phyloP scores from a whole-genome alignment of 2,797 vertebrate species.

The Sebastes wilsoni region DNA sequence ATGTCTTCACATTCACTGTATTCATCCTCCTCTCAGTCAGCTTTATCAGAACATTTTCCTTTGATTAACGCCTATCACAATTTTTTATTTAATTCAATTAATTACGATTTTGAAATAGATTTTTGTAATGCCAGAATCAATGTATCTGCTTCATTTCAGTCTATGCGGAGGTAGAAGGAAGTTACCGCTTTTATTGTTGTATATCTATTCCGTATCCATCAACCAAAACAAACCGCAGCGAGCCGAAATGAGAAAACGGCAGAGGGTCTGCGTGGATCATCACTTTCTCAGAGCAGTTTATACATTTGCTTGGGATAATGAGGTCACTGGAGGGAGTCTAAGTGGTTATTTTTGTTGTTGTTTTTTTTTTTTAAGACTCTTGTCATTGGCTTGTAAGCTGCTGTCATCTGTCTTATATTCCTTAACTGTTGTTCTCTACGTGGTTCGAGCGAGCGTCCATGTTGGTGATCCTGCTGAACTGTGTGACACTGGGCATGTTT shows the following conservation, averaged over 20 bases:
- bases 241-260: no score
- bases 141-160: neutral
- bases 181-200: no score
- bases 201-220: no score
- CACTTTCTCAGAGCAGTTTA: slow-evolving; percentile 4
- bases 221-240: no score
- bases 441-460: slow-evolving; percentile 98
- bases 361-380: neutral
- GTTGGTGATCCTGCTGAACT: slow-evolving; percentile 99
- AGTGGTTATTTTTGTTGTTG: neutral
- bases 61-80: no score
- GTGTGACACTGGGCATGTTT: slow-evolving; percentile 98
- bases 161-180: no score
- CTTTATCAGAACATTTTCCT: neutral
- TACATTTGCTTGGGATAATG: slow-evolving; percentile 20
- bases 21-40: neutral
- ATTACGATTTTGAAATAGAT: no score
- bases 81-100: no score
- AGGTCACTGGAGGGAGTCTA: slow-evolving; percentile 47
- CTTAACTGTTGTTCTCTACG: slow-evolving; percentile 81
- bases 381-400: neutral
- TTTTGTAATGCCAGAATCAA: no score
- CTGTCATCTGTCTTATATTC: slow-evolving; percentile 36
- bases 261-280: neutral
- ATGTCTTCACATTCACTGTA: slow-evolving; percentile 5